Evolutionary conservation across 2,888 invertebrate genomes (phyloP).

Genomic region (Ommatoiulus sabulosus): DNA sequence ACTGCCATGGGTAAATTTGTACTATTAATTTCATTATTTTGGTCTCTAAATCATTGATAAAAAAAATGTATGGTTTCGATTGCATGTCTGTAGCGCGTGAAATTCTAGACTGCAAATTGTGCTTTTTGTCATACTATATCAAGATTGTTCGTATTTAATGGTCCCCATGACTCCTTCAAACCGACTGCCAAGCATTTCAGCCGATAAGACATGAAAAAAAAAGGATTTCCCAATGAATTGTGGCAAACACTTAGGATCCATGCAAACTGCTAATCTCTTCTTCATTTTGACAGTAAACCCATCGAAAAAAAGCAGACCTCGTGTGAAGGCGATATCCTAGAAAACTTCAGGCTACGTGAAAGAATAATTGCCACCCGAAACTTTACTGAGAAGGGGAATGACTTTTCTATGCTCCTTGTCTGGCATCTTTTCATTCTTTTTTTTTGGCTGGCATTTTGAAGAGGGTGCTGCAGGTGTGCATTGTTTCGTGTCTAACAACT

Average conservation of each 20-base stretch:
- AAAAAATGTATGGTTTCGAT: no score
- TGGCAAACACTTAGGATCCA: not conserved
- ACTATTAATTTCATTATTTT: no score
- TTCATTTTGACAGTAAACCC: not conserved
- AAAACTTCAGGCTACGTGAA: not conserved
- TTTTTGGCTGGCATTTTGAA: not conserved
- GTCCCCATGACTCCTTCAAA: not conserved
- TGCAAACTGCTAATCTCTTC: not conserved
- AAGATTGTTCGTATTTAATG: not conserved
- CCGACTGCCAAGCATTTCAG: not conserved
- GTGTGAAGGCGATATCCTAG: no score
- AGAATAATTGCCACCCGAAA: not conserved
- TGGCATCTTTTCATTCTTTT: slow-evolving; percentile 4
- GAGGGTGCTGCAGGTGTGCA: slow-evolving; percentile 21
- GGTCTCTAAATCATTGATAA: no score
- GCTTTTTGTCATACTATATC: not conserved
- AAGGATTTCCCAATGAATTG: not conserved
- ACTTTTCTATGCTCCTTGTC: not conserved
- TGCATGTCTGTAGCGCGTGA: no score
- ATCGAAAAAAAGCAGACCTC: not conserved
- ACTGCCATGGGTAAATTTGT: no score
- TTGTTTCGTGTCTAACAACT: slow-evolving; percentile 5
- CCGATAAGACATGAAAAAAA: not conserved
- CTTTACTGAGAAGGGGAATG: slow-evolving; percentile 10
- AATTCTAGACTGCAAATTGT: no score